A percentile compares a stretch with the other conserved stretches of the same genome.
Evolutionary conservation across 1,140 invertebrate genomes (phyloP).

Genomic region (Teleopsis dalmanni): DNA sequence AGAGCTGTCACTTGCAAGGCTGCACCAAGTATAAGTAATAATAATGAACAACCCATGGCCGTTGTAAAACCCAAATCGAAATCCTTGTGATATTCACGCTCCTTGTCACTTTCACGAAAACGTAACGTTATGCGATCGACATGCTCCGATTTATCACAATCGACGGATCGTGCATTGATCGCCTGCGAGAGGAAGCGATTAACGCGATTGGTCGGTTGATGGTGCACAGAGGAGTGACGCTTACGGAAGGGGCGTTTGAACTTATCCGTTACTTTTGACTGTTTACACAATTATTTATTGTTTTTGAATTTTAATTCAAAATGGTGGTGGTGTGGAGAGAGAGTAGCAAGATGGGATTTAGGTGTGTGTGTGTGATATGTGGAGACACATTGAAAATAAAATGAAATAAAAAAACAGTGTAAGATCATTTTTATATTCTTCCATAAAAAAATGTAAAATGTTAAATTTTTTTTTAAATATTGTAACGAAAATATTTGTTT

Average conservation of each 20-base stretch:
- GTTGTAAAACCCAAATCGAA: constrained; percentile 63
- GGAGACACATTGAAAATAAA: too few relatives aligned
- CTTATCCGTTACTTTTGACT: constrained; percentile 78
- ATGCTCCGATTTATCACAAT: constrained; percentile 80
- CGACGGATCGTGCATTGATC: constrained; percentile 82
- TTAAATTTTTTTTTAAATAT: too few relatives aligned
- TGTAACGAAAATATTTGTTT: too few relatives aligned
- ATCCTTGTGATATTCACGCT: constrained; percentile 60
- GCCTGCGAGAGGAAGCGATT: constrained; percentile 87
- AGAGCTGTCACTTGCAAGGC: constrained; percentile 55
- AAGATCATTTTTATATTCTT: too few relatives aligned
- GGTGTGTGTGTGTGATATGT: background rate
- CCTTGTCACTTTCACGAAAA: constrained; percentile 73
- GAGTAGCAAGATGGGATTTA: background rate
- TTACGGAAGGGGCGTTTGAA: constrained; percentile 83
- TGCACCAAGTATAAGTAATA: constrained; percentile 56
- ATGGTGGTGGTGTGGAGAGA: background rate
- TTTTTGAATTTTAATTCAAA: background rate
- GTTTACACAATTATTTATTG: constrained; percentile 22
- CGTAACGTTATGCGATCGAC: constrained; percentile 75
- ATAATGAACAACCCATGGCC: constrained; percentile 59
- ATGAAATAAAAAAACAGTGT: too few relatives aligned
- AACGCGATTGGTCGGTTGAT: constrained; percentile 77
- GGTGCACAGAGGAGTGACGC: constrained; percentile 74
- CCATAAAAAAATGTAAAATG: too few relatives aligned